phyloP scores from a whole-genome alignment of 2,113 vertebrate genomes.

The Heterochromis multidens region DNA sequence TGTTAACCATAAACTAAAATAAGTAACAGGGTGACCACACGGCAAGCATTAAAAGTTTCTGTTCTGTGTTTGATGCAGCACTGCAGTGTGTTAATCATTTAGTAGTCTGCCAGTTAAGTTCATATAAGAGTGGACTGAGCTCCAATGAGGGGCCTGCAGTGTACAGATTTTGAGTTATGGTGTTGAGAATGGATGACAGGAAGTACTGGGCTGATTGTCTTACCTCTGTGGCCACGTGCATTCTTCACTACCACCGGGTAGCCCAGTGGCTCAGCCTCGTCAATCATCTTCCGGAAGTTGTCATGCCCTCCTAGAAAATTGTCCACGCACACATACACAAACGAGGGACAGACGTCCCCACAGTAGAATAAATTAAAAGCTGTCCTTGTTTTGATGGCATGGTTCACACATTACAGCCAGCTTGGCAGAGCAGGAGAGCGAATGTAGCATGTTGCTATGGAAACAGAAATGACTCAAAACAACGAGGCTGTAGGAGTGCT shows the following conservation, averaged over 20 bases:
- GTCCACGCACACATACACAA: neutral
- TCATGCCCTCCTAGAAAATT: conserved; percentile 83
- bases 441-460: conserved; percentile 32
- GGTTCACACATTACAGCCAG: conserved; percentile 16
- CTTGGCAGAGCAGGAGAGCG: neutral
- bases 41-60: neutral
- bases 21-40: neutral
- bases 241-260: conserved; percentile 93
- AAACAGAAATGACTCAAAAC: conserved; percentile 44
- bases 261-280: conserved; percentile 87
- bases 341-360: neutral
- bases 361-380: neutral
- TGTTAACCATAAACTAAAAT: neutral
- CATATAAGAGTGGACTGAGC: conserved; percentile 15
- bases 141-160: neutral
- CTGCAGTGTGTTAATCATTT: conserved; percentile 25
- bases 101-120: conserved; percentile 44
- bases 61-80: neutral
- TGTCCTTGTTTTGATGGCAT: conserved; percentile 1
- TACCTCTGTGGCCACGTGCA: conserved; percentile 88
- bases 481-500: conserved; percentile 18
- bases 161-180: neutral
- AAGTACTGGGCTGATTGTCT: conserved; percentile 15
- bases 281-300: conserved; percentile 91
- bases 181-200: neutral